Percentiles rank a stretch among this genome's conserved stretches.
Evolutionary conservation across 92 coral and sea anemone genomes (phyloP).

Genomic region (Zoanthus sociatus): DNA sequence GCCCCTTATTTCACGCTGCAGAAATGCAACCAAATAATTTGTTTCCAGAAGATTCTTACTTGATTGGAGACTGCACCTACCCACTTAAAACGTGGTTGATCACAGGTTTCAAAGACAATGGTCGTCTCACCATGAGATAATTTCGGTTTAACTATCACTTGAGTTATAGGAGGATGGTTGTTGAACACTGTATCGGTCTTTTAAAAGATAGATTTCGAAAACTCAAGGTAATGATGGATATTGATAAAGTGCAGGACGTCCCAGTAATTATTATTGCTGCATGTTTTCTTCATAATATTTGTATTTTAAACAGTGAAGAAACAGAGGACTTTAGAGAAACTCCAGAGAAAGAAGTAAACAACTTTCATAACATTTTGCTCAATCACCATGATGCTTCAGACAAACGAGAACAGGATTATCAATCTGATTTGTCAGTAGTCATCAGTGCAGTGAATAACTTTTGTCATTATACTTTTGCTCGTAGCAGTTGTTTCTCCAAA

Average conservation of each 20-base stretch:
- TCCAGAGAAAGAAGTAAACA: slow-evolving; percentile 19
- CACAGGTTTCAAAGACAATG: slow-evolving; percentile 60
- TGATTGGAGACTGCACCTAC: slow-evolving; percentile 8
- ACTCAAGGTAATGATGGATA: slow-evolving; percentile 66
- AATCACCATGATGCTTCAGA: slow-evolving; percentile 7
- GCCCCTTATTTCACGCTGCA: slow-evolving; percentile 54
- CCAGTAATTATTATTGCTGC: slow-evolving; percentile 49
- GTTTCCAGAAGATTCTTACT: slow-evolving; percentile 47
- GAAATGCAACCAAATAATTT: slow-evolving; percentile 34
- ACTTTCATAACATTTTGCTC: background rate
- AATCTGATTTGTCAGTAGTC: background rate
- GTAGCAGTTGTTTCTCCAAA: background rate
- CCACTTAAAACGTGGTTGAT: background rate
- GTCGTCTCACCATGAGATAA: slow-evolving; percentile 58
- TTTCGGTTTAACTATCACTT: slow-evolving; percentile 52
- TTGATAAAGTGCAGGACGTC: slow-evolving; percentile 55
- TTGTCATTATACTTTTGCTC: background rate
- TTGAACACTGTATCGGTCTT: slow-evolving; percentile 65
- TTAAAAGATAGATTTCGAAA: slow-evolving; percentile 64
- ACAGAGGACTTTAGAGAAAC: slow-evolving; percentile 42
- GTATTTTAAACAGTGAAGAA: slow-evolving; percentile 49
- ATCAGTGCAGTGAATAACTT: background rate
- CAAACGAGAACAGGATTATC: background rate
- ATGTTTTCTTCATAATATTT: slow-evolving; percentile 53
- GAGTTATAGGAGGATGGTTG: slow-evolving; percentile 40